phyloP scores from a whole-genome alignment of 2,888 invertebrate genomes.

The Lysandra bellargus region DNA sequence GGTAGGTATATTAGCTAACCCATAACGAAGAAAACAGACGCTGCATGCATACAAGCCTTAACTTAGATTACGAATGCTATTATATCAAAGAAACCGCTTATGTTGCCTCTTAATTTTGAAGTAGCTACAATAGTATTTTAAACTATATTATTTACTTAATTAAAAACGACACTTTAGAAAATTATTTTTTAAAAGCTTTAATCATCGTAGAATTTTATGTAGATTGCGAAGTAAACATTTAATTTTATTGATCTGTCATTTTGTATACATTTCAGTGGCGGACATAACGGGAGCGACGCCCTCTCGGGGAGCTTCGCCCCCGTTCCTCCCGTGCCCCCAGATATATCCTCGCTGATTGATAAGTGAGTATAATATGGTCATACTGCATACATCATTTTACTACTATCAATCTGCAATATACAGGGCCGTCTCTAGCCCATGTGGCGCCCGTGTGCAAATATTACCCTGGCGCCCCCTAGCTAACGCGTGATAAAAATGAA shows the following conservation, averaged over 20 bases:
- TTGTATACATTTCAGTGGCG: slow-evolving; percentile 54
- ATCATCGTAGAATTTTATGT: neutral
- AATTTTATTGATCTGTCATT: neutral
- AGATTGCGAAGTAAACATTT: neutral
- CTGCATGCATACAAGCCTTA: neutral
- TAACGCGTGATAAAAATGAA: no score
- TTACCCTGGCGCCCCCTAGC: no score
- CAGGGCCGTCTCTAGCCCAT: no score
- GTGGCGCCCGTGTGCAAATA: no score
- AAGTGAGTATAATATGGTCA: slow-evolving; percentile 56
- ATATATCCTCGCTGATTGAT: slow-evolving; percentile 76
- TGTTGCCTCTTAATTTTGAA: neutral
- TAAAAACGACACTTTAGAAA: no score
- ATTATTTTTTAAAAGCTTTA: no score
- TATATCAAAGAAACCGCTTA: neutral
- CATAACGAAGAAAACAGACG: neutral
- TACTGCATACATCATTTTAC: neutral
- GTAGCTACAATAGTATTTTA: no score
- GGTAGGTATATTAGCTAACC: no score
- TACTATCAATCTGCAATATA: no score
- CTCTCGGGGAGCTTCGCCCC: slow-evolving; percentile 66
- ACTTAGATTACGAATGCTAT: neutral
- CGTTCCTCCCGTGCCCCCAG: slow-evolving; percentile 70
- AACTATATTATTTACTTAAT: no score
- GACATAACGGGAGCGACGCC: slow-evolving; percentile 69